A percentile compares a stretch with the other conserved stretches of the same genome.
phyloP scores from a whole-genome alignment of 2,888 invertebrate genomes.

The Apotomis turbidana region DNA sequence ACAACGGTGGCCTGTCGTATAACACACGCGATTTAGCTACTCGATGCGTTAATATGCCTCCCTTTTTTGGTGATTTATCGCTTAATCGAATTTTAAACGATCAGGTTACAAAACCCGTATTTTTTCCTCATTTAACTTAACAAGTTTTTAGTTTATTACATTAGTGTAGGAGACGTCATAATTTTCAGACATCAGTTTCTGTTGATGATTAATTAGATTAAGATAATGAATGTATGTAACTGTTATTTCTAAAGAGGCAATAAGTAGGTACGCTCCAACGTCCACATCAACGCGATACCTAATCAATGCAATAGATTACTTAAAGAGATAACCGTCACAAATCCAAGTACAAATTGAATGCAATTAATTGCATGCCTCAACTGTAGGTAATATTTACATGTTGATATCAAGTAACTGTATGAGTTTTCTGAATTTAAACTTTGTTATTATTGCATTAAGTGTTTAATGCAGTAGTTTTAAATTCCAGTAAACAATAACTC shows the following conservation, averaged over 20 bases:
- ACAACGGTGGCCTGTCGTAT: background rate
- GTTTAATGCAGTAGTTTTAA: slow-evolving; percentile 5
- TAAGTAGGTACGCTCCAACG: background rate
- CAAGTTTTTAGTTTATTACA: slow-evolving; percentile 30
- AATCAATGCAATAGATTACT: slow-evolving; percentile 8
- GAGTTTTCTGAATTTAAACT: background rate
- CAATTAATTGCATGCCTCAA: slow-evolving; percentile 22
- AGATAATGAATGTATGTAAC: background rate
- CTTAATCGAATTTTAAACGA: slow-evolving; percentile 24
- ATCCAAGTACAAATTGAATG: slow-evolving; percentile 21
- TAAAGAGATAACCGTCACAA: slow-evolving; percentile 8
- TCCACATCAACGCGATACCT: slow-evolving; percentile 7
- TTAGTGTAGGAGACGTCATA: background rate
- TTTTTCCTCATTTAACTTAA: slow-evolving; percentile 10
- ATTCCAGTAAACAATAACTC: slow-evolving; percentile 29
- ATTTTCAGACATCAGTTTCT: background rate
- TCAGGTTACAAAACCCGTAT: slow-evolving; percentile 17
- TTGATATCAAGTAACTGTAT: background rate
- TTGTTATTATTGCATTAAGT: slow-evolving; percentile 3
- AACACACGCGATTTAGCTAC: slow-evolving; percentile 40
- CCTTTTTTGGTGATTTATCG: slow-evolving; percentile 4
- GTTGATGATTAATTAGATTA: slow-evolving; percentile 6
- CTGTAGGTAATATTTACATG: slow-evolving; percentile 1
- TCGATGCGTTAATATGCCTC: slow-evolving; percentile 44
- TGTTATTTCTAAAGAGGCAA: background rate